Evolutionary conservation across 2,888 invertebrate species (phyloP).

Genomic region (Agriopis aurantiaria): DNA sequence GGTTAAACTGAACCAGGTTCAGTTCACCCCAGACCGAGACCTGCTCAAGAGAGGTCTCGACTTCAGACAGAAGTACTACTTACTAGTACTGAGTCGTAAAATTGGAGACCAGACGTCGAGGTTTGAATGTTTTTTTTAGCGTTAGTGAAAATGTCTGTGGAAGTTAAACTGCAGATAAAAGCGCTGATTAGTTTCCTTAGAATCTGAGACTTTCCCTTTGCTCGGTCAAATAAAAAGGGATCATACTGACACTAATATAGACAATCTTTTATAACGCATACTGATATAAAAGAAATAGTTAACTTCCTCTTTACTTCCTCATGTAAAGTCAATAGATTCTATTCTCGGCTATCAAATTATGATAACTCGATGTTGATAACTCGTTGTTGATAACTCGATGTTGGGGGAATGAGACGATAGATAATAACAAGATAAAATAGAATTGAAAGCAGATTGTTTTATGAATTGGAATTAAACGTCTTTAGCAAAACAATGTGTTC

Average conservation of each 20-base stretch:
- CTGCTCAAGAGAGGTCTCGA: no score
- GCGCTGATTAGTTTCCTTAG: no score
- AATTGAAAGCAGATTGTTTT: constrained; percentile 7
- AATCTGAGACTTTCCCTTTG: no score
- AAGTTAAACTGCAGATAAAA: no score
- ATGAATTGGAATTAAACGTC: constrained; percentile 8
- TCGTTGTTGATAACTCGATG: constrained; percentile 17
- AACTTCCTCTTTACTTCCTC: constrained; percentile 19
- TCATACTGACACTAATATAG: not conserved
- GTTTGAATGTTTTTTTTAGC: no score
- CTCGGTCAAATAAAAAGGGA: no score
- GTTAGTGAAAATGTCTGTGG: no score
- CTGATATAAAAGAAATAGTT: constrained; percentile 12
- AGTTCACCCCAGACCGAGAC: no score
- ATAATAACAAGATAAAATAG: constrained; percentile 5
- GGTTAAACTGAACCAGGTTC: no score
- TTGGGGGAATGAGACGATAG: constrained; percentile 6
- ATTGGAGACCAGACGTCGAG: no score
- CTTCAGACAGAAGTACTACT: no score
- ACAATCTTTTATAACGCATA: not conserved
- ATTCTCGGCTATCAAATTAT: constrained; percentile 19
- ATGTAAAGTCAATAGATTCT: constrained; percentile 21
- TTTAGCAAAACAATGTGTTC: not conserved
- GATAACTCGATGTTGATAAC: constrained; percentile 16
- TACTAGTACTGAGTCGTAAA: no score